A percentile compares a stretch with the other conserved stretches of the same genome.
These are phyloP conservation scores for Cydia strobilella DNA, from an alignment of 1,140 invertebrate genomes.

Conservation along the genomic window DNA sequence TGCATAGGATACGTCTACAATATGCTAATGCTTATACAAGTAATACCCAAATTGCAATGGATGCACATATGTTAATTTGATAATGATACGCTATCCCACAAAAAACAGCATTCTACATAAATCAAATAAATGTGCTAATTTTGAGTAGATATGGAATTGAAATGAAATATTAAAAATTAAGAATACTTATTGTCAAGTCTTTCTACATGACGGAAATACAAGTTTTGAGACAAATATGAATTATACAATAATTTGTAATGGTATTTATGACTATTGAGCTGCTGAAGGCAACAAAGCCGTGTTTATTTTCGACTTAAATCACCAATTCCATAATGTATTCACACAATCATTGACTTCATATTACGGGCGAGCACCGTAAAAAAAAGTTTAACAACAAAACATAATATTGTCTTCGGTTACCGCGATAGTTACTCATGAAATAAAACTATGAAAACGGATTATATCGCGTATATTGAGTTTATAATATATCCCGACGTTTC, in stretches of 20 bases:
- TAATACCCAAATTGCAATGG: neutral
- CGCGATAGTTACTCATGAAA: no score
- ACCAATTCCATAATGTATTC: neutral
- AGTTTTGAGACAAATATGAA: neutral
- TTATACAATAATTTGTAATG: neutral
- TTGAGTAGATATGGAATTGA: neutral
- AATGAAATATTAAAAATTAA: neutral
- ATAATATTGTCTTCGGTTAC: no score
- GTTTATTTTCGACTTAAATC: neutral
- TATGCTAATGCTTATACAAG: neutral
- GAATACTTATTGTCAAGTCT: slow-evolving; percentile 29
- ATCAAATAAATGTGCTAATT: neutral
- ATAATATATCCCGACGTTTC: no score
- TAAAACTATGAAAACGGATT: no score
- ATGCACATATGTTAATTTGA: neutral
- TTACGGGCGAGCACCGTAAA: neutral
- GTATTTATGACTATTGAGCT: neutral
- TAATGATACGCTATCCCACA: neutral
- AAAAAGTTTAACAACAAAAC: neutral
- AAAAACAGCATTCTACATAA: neutral
- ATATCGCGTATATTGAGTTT: no score
- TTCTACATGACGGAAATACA: slow-evolving; percentile 1
- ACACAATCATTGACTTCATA: neutral
- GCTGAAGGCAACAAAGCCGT: neutral
- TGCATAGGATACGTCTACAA: neutral